Base-by-base conservation (phyloP, 2,113 vertebrate species). In the Neoarius graeffei region DNA sequence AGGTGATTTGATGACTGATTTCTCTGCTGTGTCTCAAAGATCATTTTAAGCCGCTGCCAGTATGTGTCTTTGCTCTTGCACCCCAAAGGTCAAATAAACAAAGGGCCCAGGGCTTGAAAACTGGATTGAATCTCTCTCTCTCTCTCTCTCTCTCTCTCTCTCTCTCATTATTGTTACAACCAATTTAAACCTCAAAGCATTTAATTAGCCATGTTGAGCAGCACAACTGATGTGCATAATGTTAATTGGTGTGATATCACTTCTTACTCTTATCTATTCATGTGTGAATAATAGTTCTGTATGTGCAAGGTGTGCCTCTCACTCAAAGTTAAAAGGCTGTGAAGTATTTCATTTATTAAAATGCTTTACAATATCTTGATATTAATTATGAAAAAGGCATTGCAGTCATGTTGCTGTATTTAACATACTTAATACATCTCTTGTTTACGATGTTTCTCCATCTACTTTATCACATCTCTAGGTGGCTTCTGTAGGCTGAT, bases 241-340 rank as follows among this genome's bases (percentile, higher is more conserved):
- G 90, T 90, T 92, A 92, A 90, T 90, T 90, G 89, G 89, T 84
- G 90, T 85, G 89, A 84, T 89, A 87, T 74, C 88, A 86, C 85
- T 87, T 90, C 89, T 86, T 88, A 77, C 52, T 67, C 67, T 85
- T 87, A 90, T 66, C 83, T 88, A 42, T 67, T 74, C 79, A 84
- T 88, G 83, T 81, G 64, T 85, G 86, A 87, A 89, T 90, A 90
- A 84, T 85, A 82, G 35, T 74, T 67, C n/a, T 59, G 79, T 67
- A 74, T 66, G 35, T 73, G 83, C 82, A 81, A 88, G 81, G 85
- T 88, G 81, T 66, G 83, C 15, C 27, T 84, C 81, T 90, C 84
- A 81, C 67, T 84, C 85, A 11, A 76, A 88, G 83, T 52, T 77
- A 30, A 90, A 86, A 74, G 27, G 71, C 71, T 67, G 87, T n/a